Evolutionary conservation across 2,888 invertebrate genomes (phyloP).

Genomic region (Clusia tigrina): DNA sequence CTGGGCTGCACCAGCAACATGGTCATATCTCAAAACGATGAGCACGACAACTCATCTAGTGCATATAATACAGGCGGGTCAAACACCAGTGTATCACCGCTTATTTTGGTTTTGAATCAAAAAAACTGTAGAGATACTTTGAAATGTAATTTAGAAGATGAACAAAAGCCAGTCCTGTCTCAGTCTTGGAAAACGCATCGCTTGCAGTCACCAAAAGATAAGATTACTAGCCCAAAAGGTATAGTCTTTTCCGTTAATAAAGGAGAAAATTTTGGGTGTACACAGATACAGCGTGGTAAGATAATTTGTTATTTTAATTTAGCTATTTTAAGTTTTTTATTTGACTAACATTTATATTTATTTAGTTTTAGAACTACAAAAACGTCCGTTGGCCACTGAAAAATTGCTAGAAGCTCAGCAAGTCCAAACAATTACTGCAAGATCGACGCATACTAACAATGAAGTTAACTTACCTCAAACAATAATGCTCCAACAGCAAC

Average conservation of each 20-base stretch:
- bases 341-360: too few relatives aligned
- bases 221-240: constrained; percentile 35
- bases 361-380: too few relatives aligned
- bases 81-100: constrained; percentile 70
- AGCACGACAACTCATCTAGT: constrained; percentile 72
- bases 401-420: too few relatives aligned
- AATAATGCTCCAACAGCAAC: constrained; percentile 73
- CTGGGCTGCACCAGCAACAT: constrained; percentile 17
- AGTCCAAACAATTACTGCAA: too few relatives aligned
- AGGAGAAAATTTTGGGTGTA: too few relatives aligned
- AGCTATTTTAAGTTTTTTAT: too few relatives aligned
- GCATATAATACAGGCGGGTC: constrained; percentile 81
- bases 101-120: constrained; percentile 66
- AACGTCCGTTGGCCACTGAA: too few relatives aligned
- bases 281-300: too few relatives aligned
- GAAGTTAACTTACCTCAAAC: constrained; percentile 74
- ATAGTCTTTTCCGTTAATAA: too few relatives aligned
- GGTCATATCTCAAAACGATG: constrained; percentile 58
- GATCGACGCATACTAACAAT: constrained; percentile 77
- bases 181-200: constrained; percentile 11
- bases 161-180: neutral
- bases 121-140: constrained; percentile 34
- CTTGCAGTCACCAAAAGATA: constrained; percentile 33
- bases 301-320: too few relatives aligned
- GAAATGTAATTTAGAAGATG: neutral